Evolutionary conservation across 2,113 vertebrate genomes (phyloP).

Genomic region (Embiotoca jacksoni): DNA sequence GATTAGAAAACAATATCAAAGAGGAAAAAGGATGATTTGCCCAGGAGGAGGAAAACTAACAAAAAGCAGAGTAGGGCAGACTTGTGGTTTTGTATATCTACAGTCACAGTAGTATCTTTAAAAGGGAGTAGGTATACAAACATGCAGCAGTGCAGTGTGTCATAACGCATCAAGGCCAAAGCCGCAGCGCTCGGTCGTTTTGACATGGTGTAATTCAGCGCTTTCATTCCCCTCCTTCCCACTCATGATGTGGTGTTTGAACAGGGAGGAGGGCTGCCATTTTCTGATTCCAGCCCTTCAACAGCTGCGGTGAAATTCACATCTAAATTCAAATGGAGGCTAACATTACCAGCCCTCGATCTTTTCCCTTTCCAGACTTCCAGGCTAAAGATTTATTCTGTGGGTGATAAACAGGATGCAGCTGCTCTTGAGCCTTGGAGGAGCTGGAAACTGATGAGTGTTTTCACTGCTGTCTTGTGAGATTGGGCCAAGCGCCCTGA

Average conservation of each 20-base stretch:
- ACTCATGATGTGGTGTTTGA: slow-evolving; percentile 58
- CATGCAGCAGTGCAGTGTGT: slow-evolving; percentile 36
- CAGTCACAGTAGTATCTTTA: slow-evolving; percentile 44
- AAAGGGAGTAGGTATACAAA: slow-evolving; percentile 44
- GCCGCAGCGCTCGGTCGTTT: slow-evolving; percentile 33
- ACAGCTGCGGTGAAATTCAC: slow-evolving; percentile 71
- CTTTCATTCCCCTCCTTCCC: slow-evolving; percentile 51
- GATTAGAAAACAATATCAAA: slow-evolving; percentile 47
- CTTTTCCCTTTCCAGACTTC: slow-evolving; percentile 64
- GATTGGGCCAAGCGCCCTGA: slow-evolving; percentile 48
- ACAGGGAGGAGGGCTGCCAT: slow-evolving; percentile 70
- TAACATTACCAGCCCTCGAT: slow-evolving; percentile 59
- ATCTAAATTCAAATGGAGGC: slow-evolving; percentile 81
- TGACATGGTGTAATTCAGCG: slow-evolving; percentile 51
- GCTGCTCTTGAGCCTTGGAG: slow-evolving; percentile 81
- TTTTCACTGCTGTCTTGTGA: slow-evolving; percentile 65
- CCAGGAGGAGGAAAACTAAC: slow-evolving; percentile 26
- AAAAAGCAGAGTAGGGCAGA: neutral
- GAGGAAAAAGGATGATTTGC: slow-evolving; percentile 24
- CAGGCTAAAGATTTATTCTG: slow-evolving; percentile 75
- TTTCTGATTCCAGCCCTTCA: slow-evolving; percentile 73
- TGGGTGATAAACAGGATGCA: slow-evolving; percentile 86
- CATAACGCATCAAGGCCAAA: slow-evolving; percentile 54
- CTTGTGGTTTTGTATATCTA: slow-evolving; percentile 40
- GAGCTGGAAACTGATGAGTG: slow-evolving; percentile 59